Evolutionary conservation across 2,113 vertebrate genomes (phyloP), one percentile per base, ranked within the genome.

Genomic region (Microtus ochrogaster): DNA sequence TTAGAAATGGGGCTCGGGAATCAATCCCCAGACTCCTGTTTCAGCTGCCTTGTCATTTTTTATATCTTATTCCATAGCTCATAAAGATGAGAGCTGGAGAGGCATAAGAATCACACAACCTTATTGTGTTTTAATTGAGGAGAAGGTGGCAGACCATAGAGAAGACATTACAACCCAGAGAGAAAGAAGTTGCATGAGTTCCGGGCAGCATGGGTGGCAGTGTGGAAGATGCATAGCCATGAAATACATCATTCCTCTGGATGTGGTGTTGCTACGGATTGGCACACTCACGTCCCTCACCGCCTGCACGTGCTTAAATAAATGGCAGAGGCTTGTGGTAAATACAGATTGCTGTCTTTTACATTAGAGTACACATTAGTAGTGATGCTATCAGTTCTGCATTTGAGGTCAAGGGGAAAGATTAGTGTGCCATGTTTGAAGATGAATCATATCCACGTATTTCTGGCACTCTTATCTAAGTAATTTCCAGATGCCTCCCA

Each of bases 81-180:
- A 92, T 41, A 74, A 85, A 92, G 63, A 94, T 76, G 66, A 93
- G 94, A 85, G 68, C 24, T 91, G 21, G 21, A 78, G 76, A 97
- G 85, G 47, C 81, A 95, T 86, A 85, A 96, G 97, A 96, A 74
- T 92, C 95, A 97, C 30, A 89, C 88, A 82, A 44, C 33, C 65
- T 92, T 85, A 90, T 86, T 95, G 90, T 70, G 47, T 73, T 92
- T 97, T 97, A 97, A 97, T 87, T 97, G 78, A 87, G 19, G 52
- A 52, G 85, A 96, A 90, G 77, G 95, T 91, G 92, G 94, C 81
- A 68, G 30, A 33, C 58, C 63, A 63, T 28, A 70, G 73, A 72
- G 90, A 94, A 83, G 79, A 84, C 47, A 39, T 93, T 89, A 86
- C 36, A 77, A 89, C 72, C 92, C 94, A 89, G 65, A 90, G 44